Evolutionary conservation across 2,797 vertebrate genomes (phyloP).

Genomic region (Acomys russatus): DNA sequence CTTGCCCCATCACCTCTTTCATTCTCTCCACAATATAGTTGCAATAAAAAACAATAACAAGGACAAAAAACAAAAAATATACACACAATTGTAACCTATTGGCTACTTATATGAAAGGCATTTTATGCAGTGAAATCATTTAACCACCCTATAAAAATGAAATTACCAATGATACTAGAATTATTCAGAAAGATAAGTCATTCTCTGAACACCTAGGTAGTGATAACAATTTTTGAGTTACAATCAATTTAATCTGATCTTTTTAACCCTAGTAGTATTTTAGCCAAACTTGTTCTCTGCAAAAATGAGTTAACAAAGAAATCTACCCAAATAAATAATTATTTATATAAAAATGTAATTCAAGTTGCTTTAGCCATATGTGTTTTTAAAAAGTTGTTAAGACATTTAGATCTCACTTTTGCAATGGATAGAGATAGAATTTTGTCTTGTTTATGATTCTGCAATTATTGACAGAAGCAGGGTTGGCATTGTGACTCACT

Average conservation of each 20-base stretch:
- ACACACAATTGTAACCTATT: background rate
- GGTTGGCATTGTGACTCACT: background rate
- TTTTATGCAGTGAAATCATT: background rate
- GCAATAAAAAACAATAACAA: background rate
- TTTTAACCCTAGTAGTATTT: background rate
- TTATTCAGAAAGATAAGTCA: background rate
- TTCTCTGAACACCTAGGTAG: background rate
- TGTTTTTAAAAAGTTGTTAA: background rate
- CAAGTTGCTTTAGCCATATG: background rate
- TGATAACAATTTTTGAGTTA: slow-evolving; percentile 14
- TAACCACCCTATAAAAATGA: background rate
- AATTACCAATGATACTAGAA: background rate
- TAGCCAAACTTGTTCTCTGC: background rate
- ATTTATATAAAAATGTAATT: background rate
- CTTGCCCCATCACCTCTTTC: no score
- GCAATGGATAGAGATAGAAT: background rate
- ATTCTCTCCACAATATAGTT: background rate
- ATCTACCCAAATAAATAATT: background rate
- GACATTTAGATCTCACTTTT: background rate
- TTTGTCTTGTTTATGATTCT: rapidly evolving
- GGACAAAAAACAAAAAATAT: background rate
- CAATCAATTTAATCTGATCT: background rate
- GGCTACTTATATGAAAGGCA: background rate
- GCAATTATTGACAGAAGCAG: background rate
- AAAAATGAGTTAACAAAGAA: background rate